Evolutionary conservation across 2,113 vertebrate species (phyloP), one percentile per base, ranked within the genome.

Genomic region (Gorsachius goisagi): DNA sequence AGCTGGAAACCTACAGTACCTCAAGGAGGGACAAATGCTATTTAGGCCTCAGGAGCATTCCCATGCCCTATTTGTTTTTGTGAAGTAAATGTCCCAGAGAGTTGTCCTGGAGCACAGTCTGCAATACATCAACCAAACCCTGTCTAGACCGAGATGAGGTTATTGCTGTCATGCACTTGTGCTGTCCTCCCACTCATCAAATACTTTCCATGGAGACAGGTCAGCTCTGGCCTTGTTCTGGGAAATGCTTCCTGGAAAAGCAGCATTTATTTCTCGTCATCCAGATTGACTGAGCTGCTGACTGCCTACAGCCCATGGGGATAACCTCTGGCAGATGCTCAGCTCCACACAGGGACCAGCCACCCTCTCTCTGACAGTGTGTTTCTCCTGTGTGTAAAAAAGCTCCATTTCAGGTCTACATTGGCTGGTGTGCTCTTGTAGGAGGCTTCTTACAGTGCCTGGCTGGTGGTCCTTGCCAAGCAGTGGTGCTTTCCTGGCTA

Each of bases 391-490:
- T 69, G 67, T 72, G 33, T 4, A 44, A 63, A 6, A 81, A 30
- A 20, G 12, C 13, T 77, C 64, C 9, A 0, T 63, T 75, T 93
- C 56, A 66, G 30, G 12, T 47, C 41, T 22, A 3, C 3, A 1
- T 33, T 67, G 37, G 4, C 27, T 69, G 39, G 4, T 35, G 56
- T 72, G 11, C 10, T 32, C 50, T 63, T 6, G 2, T 6, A 69
- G 39, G 24, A 58, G 2, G 0, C 2, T 4, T 60, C 55, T 56
- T 39, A 20, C 8, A 22, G 18, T 20, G 37, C 6, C 33, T 52
- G 13, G 11, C 39, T 82, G 5, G 6, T 30, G 53, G 18, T 33
- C 37, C 20, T 92, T 44, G 44, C 33, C 21, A 68, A 76, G 33
- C 11, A 77, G 33, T n/a, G 16, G 6, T 35, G 15, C 13, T 37